These are phyloP conservation scores for Cremastinae sp. DNA, from an alignment of 2,888 invertebrate genomes.

Conservation along the genomic window DNA sequence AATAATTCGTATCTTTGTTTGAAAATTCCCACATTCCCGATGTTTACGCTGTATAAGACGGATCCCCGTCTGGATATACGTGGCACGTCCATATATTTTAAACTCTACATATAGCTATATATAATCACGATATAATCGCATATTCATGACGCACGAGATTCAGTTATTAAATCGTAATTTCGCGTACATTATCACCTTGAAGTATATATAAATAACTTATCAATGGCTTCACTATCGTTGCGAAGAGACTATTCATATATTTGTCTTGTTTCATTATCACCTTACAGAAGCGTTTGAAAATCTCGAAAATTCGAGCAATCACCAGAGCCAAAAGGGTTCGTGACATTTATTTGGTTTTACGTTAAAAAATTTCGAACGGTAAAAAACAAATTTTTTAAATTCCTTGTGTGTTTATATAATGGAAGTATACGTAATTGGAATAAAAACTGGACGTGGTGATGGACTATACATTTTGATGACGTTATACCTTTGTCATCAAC, in stretches of 20 bases:
- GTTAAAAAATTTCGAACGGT: too few relatives aligned
- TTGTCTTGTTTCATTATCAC: not conserved
- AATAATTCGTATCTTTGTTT: too few relatives aligned
- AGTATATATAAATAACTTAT: constrained; percentile 40
- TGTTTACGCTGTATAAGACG: too few relatives aligned
- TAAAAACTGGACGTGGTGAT: too few relatives aligned
- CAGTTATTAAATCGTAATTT: constrained; percentile 45
- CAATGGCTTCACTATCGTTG: constrained; percentile 29
- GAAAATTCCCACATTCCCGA: constrained; percentile 12
- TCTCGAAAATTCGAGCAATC: not conserved
- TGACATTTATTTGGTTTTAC: too few relatives aligned
- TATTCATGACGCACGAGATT: constrained; percentile 54
- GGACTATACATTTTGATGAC: too few relatives aligned
- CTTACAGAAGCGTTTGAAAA: not conserved
- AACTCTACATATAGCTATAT: constrained; percentile 17
- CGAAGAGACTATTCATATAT: not conserved
- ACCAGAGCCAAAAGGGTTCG: too few relatives aligned
- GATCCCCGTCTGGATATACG: too few relatives aligned
- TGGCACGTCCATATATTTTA: not conserved
- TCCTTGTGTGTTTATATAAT: too few relatives aligned
- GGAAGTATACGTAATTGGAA: too few relatives aligned
- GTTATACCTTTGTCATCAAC: too few relatives aligned
- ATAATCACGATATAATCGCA: constrained; percentile 29
- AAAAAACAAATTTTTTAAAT: too few relatives aligned
- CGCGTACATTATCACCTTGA: constrained; percentile 54